These are phyloP conservation scores for Anarsia innoxiella DNA, from an alignment of 2,888 invertebrate genomes.

Conservation along the genomic window DNA sequence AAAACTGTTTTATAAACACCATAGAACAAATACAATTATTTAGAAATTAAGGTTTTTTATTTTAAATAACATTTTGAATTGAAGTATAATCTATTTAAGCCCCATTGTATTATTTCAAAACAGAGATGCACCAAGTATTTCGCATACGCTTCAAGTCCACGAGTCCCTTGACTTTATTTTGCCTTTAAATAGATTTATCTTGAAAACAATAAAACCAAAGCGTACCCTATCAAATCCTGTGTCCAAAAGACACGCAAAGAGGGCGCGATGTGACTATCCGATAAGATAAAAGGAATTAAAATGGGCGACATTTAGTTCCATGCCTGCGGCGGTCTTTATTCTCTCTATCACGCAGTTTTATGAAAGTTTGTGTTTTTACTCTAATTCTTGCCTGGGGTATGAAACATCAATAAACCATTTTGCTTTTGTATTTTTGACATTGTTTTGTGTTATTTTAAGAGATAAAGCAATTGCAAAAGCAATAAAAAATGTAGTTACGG, in stretches of 20 bases:
- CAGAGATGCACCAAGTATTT: neutral
- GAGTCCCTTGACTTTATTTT: neutral
- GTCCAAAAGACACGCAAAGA: constrained; percentile 28
- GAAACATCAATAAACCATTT: neutral
- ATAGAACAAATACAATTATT: neutral
- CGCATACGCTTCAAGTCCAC: neutral
- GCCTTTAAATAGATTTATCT: constrained; percentile 25
- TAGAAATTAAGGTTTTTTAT: neutral
- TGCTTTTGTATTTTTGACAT: neutral
- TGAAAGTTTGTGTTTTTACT: neutral
- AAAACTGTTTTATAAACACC: too few species aligned
- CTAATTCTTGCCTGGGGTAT: neutral
- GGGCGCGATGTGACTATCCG: constrained; percentile 23
- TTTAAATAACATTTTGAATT: neutral
- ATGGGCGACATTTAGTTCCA: constrained; percentile 10
- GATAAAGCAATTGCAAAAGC: neutral
- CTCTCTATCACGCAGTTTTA: neutral
- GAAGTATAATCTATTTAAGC: neutral
- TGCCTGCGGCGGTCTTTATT: neutral
- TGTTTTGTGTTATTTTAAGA: neutral
- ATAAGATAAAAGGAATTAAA: constrained; percentile 28
- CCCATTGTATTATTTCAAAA: neutral
- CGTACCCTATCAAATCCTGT: constrained; percentile 28
- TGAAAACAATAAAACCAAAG: constrained; percentile 32
- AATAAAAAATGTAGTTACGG: too few species aligned